These are phyloP conservation scores for Sericinus montela DNA, from an alignment of 2,888 invertebrate species.

Conservation along the genomic window DNA sequence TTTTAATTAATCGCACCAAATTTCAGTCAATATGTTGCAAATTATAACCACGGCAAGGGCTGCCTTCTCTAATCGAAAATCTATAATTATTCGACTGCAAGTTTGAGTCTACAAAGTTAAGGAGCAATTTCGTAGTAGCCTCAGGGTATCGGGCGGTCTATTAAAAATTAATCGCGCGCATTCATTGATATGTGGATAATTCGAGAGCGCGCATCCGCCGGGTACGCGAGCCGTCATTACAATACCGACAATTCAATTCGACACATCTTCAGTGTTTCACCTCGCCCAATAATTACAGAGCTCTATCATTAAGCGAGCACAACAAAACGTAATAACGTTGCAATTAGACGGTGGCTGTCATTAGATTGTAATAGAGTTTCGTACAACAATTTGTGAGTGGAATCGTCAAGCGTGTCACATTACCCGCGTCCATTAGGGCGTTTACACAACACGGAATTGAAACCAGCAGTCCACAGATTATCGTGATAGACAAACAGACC, in stretches of 20 bases:
- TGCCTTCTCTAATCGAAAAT: slow-evolving; percentile 30
- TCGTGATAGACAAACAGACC: slow-evolving; percentile 74
- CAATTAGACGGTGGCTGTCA: slow-evolving; percentile 76
- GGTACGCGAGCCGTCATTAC: slow-evolving; percentile 38
- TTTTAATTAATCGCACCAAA: slow-evolving; percentile 9
- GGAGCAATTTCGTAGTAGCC: slow-evolving; percentile 41
- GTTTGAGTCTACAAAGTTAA: slow-evolving; percentile 32
- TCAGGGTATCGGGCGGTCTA: slow-evolving; percentile 39
- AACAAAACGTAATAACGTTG: slow-evolving; percentile 75
- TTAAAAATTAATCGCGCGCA: slow-evolving; percentile 62
- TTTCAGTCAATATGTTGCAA: slow-evolving; percentile 6
- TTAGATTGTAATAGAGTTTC: slow-evolving; percentile 78
- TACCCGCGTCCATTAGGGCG: slow-evolving; percentile 75
- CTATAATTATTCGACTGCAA: slow-evolving; percentile 29
- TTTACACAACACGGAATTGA: slow-evolving; percentile 78
- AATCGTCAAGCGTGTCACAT: slow-evolving; percentile 80
- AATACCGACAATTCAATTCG: slow-evolving; percentile 64
- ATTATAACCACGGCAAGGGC: slow-evolving; percentile 12
- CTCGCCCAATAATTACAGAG: slow-evolving; percentile 73
- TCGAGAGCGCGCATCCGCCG: slow-evolving; percentile 44
- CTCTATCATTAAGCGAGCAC: slow-evolving; percentile 71
- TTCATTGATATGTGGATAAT: slow-evolving; percentile 48
- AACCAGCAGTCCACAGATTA: slow-evolving; percentile 76
- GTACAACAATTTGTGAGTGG: slow-evolving; percentile 78
- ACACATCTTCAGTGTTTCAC: slow-evolving; percentile 77